These are phyloP conservation scores for Microchrysa polita DNA, from an alignment of 2,888 invertebrate species.

Conservation along the genomic window DNA sequence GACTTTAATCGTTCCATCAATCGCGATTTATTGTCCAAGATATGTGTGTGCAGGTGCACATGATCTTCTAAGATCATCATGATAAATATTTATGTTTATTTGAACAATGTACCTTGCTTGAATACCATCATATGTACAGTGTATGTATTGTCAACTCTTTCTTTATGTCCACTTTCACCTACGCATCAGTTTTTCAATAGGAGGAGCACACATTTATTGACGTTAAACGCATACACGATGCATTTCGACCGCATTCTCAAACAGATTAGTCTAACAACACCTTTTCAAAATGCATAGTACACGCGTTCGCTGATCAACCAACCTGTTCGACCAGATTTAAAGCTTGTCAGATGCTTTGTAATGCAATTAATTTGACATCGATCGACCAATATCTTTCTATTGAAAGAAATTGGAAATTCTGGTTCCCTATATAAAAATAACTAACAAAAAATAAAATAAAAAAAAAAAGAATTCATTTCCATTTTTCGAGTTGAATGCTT, in stretches of 20 bases:
- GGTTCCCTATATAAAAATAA: neutral
- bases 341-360: slow-evolving; percentile 50
- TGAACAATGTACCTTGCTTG: too few relatives aligned
- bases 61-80: too few relatives aligned
- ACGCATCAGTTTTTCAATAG: too few relatives aligned
- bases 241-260: neutral
- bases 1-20: too few relatives aligned
- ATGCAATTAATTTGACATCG: slow-evolving; percentile 50
- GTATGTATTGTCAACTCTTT: too few relatives aligned
- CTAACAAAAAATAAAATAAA: too few relatives aligned
- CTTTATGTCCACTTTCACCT: too few relatives aligned
- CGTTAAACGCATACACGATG: neutral
- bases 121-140: too few relatives aligned
- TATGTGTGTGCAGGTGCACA: too few relatives aligned
- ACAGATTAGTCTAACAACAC: slow-evolving; percentile 2
- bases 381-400: slow-evolving; percentile 12
- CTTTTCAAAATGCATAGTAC: neutral
- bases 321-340: slow-evolving; percentile 26
- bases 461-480: slow-evolving; percentile 3
- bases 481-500: neutral
- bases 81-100: too few relatives aligned
- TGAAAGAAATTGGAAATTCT: slow-evolving; percentile 32
- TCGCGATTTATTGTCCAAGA: too few relatives aligned
- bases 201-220: too few relatives aligned
- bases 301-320: neutral